These are phyloP conservation scores for Panzeria rudis DNA, from an alignment of 2,888 invertebrate genomes.

Conservation along the genomic window DNA sequence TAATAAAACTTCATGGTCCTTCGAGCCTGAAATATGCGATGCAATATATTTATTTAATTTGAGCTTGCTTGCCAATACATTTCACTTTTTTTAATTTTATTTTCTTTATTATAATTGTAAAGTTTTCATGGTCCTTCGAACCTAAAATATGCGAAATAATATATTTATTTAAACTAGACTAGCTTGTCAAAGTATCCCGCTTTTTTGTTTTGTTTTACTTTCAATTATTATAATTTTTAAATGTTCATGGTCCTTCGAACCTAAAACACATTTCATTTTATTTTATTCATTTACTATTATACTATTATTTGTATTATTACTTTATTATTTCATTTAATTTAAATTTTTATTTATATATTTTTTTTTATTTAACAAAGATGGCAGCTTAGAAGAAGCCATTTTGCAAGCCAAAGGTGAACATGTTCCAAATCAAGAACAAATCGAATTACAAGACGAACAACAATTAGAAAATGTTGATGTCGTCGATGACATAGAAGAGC, in stretches of 20 bases:
- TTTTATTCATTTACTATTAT: background rate
- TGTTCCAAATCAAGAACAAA: slow-evolving; percentile 83
- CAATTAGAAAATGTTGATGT: slow-evolving; percentile 78
- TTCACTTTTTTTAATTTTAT: too few species aligned
- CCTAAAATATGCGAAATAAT: background rate
- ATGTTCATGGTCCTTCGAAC: slow-evolving; percentile 22
- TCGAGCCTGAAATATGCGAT: background rate
- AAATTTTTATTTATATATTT: slow-evolving; percentile 65
- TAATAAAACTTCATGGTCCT: background rate
- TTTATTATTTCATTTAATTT: slow-evolving; percentile 59
- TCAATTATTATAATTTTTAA: background rate
- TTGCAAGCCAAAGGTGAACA: slow-evolving; percentile 85
- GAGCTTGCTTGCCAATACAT: too few species aligned
- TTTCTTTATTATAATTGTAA: background rate
- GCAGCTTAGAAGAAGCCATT: slow-evolving; percentile 87
- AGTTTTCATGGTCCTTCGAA: slow-evolving; percentile 2
- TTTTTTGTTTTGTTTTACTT: background rate
- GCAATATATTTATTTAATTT: too few species aligned
- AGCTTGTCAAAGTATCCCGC: too few species aligned
- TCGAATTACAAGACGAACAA: slow-evolving; percentile 82
- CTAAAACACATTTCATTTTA: background rate
- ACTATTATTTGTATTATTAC: background rate
- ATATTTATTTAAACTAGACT: background rate
- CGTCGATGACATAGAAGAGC: slow-evolving; percentile 78
- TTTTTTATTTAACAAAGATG: slow-evolving; percentile 83